Percentiles rank a stretch among this genome's conserved stretches.
Conservation (phyloP, 1,140 invertebrate genomes). For the Ectropis grisescens region DNA sequence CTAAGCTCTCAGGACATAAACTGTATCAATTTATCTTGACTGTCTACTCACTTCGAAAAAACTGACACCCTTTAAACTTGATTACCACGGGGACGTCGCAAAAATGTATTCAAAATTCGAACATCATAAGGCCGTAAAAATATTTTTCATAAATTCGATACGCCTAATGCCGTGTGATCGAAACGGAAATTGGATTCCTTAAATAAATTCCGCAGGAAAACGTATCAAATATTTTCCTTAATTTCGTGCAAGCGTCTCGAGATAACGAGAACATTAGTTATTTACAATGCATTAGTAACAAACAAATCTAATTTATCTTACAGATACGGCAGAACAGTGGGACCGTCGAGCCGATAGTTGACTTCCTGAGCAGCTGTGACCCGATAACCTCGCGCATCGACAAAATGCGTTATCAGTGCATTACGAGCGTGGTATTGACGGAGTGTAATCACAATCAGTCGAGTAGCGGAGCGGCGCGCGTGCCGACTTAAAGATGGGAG, state of each 20-base stretch:
- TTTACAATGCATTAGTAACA: conserved; percentile 13
- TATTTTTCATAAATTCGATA: too few relatives aligned
- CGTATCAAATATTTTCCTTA: too few relatives aligned
- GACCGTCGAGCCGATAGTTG: conserved; percentile 31
- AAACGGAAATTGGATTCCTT: too few relatives aligned
- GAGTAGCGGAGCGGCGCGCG: conserved; percentile 27
- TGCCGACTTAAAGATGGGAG: conserved; percentile 29
- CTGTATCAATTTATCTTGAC: neutral
- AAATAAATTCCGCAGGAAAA: too few relatives aligned
- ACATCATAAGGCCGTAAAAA: too few relatives aligned
- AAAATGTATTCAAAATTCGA: too few relatives aligned
- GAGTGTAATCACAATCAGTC: conserved; percentile 26
- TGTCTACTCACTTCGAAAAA: too few relatives aligned
- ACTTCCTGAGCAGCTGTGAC: conserved; percentile 60
- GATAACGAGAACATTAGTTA: neutral
- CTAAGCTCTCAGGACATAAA: neutral
- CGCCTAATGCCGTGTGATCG: too few relatives aligned
- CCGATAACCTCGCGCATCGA: conserved; percentile 29
- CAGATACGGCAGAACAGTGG: conserved; percentile 38
- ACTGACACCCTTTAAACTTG: too few relatives aligned
- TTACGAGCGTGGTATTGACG: conserved; percentile 28
- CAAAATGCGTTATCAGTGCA: conserved; percentile 51
- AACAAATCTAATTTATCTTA: conserved; percentile 38
- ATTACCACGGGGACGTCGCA: too few relatives aligned
- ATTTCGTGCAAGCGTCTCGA: too few relatives aligned